Evolutionary conservation across 2,888 invertebrate genomes (phyloP), one percentile per base, ranked within the genome.

Genomic region (Apamea crenata): DNA sequence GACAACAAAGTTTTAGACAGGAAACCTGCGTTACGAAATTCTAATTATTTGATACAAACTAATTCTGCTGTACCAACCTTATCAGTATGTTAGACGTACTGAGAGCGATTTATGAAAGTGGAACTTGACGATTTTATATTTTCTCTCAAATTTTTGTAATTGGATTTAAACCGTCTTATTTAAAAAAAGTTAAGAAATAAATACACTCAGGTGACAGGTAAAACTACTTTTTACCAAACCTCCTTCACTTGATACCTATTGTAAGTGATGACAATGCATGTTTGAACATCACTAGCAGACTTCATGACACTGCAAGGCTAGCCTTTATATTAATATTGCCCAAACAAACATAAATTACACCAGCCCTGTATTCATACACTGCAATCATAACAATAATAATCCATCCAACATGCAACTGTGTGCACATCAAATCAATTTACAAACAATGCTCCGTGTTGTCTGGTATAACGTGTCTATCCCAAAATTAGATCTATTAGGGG

Each of bases 401-500:
- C 77, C 72, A 74, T 44, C 59, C 36, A 81, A 66, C 71, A 87
- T 80, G 74, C 87, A 81, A 78, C 85, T 82, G 82, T 86, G 82
- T 86, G 80, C 83, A 89, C 77, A 88, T 85, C 82, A 82, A 85
- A 85, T 88, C 88, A 86, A 87, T 90, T 89, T 81, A 87, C 88
- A 83, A 86, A 89, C 86, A 87, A 85, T 83, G 81, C 82, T 63
- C 74, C 72, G 71, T 82, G 81, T 82, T 83, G 87, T 76, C 78
- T 87, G 81, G 77, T 77, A 80, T 87, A 90, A 90, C 89, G 89
- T 92, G 91, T 92, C 90, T 90, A 89, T 91, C 89, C 90, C 69
- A 86, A 91, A 94, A 94, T 94, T 92, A 93, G 94, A 91, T 88
- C 92, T 91, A 93, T 93, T 93, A 93, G 91, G 88, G 86, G 78